A percentile compares a stretch with the other conserved stretches of the same genome.
Conservation (phyloP, 1,140 invertebrate species). For the Musca domestica region DNA sequence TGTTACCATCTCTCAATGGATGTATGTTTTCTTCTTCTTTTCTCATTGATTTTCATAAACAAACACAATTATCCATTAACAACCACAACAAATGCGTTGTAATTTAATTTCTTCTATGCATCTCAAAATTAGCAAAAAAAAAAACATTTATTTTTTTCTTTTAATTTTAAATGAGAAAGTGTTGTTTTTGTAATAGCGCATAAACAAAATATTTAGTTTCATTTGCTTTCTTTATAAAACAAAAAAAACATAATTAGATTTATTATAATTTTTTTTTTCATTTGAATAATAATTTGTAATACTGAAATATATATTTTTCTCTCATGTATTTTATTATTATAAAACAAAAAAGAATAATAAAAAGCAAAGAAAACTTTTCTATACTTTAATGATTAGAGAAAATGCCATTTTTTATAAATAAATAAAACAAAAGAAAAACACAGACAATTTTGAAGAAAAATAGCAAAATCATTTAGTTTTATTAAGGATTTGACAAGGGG, state of each 20-base stretch:
- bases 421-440: not conserved
- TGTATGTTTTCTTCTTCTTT: too few relatives aligned
- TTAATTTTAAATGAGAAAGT: not conserved
- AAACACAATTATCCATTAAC: too few relatives aligned
- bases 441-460: not conserved
- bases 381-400: constrained; percentile 19
- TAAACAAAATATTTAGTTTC: constrained; percentile 5
- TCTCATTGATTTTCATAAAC: too few relatives aligned
- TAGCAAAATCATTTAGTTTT: too few relatives aligned
- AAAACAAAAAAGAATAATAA: not conserved
- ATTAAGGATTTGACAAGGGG: too few relatives aligned
- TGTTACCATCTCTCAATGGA: too few relatives aligned
- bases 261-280: too few relatives aligned
- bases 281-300: not conserved
- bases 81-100: too few relatives aligned
- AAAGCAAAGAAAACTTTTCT: constrained; percentile 4
- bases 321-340: not conserved
- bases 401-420: constrained; percentile 20
- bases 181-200: not conserved
- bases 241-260: constrained; percentile 12
- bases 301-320: not conserved
- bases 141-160: constrained; percentile 7
- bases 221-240: constrained; percentile 2
- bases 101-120: too few relatives aligned
- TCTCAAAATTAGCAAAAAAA: not conserved